Base-by-base conservation (phyloP, 2,113 vertebrate genomes). In the Labeo rohita region DNA sequence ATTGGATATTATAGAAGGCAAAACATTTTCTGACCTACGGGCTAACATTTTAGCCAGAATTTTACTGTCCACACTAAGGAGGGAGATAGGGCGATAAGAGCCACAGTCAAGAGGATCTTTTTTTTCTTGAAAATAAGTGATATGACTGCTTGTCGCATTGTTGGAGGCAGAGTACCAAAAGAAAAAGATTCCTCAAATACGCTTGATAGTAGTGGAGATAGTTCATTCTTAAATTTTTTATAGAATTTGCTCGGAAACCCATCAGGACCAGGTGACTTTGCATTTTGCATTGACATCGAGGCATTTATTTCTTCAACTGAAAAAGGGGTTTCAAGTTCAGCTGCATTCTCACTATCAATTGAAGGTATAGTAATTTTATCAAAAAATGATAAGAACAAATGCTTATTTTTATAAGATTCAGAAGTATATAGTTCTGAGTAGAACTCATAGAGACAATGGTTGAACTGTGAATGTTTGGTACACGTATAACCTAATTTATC, bases 11-110 rank as follows among this genome's bases (percentile, higher is more conserved):
- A 89, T 88, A 45, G 49, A 6, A 10, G 80, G 86, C 9, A 89
- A 16, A 5, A 77, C 66, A 11, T 1, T 52, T 28, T 87, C 80
- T 75, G 80, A 68, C 7, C 59, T 72, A 0, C 3, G 43, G 18
- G 73, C 72, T n/a, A 89, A 45, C 10, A 70, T n/a, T 80, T 88
- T 88, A 72, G 87, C 84, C 43, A 28, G 28, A 28, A 28, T 28
- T 28, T 28, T 28, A 28, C 28, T 28, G 28, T 28, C 28, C 28
- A 2, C 28, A 28, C 28, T 2, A 2, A 28, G 28, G 28, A 28
- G 28, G 28, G 28, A 28, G 28, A 28, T 28, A 28, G 28, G 28
- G 28, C 28, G 28, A 28, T 28, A 28, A 28, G 28, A 28, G 28
- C 28, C 28, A 28, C 28, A 28, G 28, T 28, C 28, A 28, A 28